These are phyloP conservation scores for Drosophila hamatofila DNA, from an alignment of 2,888 invertebrate species.

Conservation along the genomic window DNA sequence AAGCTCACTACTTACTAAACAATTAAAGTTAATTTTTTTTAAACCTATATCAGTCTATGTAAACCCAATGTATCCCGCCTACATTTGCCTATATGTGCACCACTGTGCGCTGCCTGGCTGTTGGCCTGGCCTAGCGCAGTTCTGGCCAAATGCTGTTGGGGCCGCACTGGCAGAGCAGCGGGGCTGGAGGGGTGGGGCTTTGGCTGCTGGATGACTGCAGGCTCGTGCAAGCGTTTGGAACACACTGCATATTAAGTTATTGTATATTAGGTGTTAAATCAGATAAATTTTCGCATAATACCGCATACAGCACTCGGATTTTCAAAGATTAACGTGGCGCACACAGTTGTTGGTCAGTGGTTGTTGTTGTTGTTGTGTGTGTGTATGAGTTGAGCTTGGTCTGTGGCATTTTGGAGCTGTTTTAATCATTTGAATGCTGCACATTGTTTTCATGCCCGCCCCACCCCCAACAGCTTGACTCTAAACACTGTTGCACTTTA, in stretches of 20 bases:
- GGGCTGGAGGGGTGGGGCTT: conserved; percentile 17
- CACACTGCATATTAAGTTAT: conserved; percentile 85
- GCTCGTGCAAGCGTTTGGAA: conserved; percentile 75
- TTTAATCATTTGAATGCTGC: conserved; percentile 81
- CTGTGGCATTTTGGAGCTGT: conserved; percentile 72
- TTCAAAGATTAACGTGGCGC: conserved; percentile 85
- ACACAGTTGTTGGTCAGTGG: conserved; percentile 69
- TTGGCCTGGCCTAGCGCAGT: conserved; percentile 38
- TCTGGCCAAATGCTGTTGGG: conserved; percentile 24
- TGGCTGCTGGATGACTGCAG: conserved; percentile 73
- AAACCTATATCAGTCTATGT: too few species aligned
- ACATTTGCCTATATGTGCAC: not conserved
- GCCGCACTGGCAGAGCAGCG: conserved; percentile 7
- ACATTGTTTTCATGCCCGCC: conserved; percentile 70
- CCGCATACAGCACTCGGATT: conserved; percentile 86
- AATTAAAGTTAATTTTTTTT: too few species aligned
- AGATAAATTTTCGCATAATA: conserved; percentile 86
- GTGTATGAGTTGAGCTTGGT: conserved; percentile 54
- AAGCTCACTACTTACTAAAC: too few species aligned
- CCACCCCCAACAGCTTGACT: conserved; percentile 12
- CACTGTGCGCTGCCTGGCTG: conserved; percentile 51
- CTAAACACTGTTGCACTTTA: conserved; percentile 75
- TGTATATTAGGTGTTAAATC: conserved; percentile 86
- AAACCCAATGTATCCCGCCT: accelerated
- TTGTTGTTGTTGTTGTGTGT: conserved; percentile 31